Conservation (phyloP, 2,888 invertebrate genomes). For the Agrilus cyanescens region DNA sequence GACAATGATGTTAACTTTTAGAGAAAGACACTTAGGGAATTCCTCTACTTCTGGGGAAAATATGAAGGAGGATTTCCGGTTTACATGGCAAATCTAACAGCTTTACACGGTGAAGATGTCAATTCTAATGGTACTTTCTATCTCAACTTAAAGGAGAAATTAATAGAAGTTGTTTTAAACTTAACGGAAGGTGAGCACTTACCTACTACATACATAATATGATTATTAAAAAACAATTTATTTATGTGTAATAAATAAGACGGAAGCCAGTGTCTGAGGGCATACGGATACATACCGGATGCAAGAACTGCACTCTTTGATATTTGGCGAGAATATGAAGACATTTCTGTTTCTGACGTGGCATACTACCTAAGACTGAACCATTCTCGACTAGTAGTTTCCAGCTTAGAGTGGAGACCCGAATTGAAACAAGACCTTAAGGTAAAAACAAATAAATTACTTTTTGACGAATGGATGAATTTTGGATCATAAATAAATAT, state of each 20-base stretch:
- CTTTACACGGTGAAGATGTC: conserved; percentile 43
- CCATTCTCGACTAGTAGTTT: conserved; percentile 70
- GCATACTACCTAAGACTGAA: conserved; percentile 70
- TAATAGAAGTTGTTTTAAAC: conserved; percentile 55
- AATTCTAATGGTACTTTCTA: conserved; percentile 48
- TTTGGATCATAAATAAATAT: no score
- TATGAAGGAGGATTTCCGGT: conserved; percentile 39
- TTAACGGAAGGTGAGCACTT: conserved; percentile 47
- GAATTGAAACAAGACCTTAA: conserved; percentile 52
- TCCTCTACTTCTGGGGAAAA: conserved; percentile 41
- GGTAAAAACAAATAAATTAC: conserved; percentile 26
- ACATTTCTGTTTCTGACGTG: conserved; percentile 64
- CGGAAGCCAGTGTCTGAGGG: conserved; percentile 52
- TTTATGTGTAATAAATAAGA: conserved; percentile 34
- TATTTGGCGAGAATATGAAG: conserved; percentile 73
- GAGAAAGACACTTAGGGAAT: conserved; percentile 47
- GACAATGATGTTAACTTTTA: conserved; percentile 21
- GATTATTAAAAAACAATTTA: conserved; percentile 11
- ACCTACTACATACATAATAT: conserved; percentile 12
- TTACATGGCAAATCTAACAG: conserved; percentile 46
- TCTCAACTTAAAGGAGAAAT: conserved; percentile 44
- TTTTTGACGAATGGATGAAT: conserved; percentile 4
- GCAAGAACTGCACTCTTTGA: conserved; percentile 63
- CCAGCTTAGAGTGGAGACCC: conserved; percentile 70
- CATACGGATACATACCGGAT: conserved; percentile 66